Percentiles rank a stretch among this genome's conserved stretches.
Conservation (phyloP, 1,140 invertebrate species). For the Muscidifurax raptorellus region DNA sequence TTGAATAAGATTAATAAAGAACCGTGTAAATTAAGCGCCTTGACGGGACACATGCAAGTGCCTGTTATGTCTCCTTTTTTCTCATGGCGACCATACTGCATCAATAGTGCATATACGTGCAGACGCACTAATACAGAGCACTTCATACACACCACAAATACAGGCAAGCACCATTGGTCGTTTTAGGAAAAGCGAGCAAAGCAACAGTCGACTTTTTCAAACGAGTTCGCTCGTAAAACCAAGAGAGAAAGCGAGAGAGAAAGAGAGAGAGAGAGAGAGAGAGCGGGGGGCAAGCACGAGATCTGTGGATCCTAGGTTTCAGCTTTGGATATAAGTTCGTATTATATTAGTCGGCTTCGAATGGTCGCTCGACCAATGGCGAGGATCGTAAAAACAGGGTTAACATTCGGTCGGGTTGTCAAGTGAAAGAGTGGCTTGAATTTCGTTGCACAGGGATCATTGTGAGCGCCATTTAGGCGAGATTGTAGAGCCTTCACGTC, state of each 20-base stretch:
- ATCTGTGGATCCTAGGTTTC: constrained; percentile 68
- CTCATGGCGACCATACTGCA: neutral
- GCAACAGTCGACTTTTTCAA: constrained; percentile 73
- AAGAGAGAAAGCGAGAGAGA: constrained; percentile 55
- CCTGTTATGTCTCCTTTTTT: neutral
- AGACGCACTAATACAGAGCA: neutral
- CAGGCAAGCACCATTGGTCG: neutral
- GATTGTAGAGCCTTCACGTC: constrained; percentile 38
- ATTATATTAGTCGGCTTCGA: constrained; percentile 74
- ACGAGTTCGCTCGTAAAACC: constrained; percentile 72
- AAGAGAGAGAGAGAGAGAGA: constrained; percentile 43
- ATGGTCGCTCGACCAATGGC: constrained; percentile 67
- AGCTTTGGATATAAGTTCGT: constrained; percentile 74
- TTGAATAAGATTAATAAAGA: constrained; percentile 29
- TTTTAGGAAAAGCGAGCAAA: constrained; percentile 67
- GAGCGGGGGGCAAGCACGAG: constrained; percentile 42
- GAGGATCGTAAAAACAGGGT: constrained; percentile 73
- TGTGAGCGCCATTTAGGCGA: constrained; percentile 61
- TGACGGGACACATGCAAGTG: neutral
- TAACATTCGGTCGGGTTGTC: constrained; percentile 74
- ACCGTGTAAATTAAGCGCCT: constrained; percentile 22
- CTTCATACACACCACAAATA: neutral
- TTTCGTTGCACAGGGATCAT: constrained; percentile 66
- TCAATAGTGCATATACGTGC: neutral
- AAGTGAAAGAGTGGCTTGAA: constrained; percentile 72